Evolutionary conservation across 1,140 invertebrate genomes (phyloP), one percentile per base, ranked within the genome.

Genomic region (Heliconius hewitsoni): DNA sequence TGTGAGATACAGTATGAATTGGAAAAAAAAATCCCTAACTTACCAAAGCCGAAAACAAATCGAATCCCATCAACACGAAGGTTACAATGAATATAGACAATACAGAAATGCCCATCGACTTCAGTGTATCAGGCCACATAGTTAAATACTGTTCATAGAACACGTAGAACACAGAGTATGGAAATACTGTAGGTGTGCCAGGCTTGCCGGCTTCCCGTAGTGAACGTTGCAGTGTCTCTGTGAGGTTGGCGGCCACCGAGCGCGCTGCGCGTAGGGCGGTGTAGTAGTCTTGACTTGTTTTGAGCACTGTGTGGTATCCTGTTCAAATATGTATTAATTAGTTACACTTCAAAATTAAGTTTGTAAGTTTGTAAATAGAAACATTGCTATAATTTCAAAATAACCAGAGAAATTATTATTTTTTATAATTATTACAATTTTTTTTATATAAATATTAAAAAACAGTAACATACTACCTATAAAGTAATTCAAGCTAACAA

Each of bases 131-230:
- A 0, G 96, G 95, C 97, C 98, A 99, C 96, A 99, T 99, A 6
- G 98, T 99, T 79, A 99, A 95, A 94, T 99, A 99, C 95, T 99
- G 99, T 92, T 99, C 99, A 90, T 99, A 99, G 94, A 99, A 99
- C 16, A 99, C 99, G 90, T 99, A 99, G 94, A 99, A 99, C 34
- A 99, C 96, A 82, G 98, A 99, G 95, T 99, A 99, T 0, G 99
- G 98, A 93, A 99, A 99, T n/a, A 99, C 98, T 94, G 97, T 96
- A 52, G 97, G 95, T 8, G 95, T 95, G 3, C 93, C 80, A 37
- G 94, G 95, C 78, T 90, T 86, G 19, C 94, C 95, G 37, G 89
- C 84, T 2, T 89, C 88, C 76, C 91, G 89, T 8, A 97, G 82
- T 82, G 96, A 95, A 0, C 85, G 88, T 82, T 97, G 97, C 8